These are phyloP conservation scores for Aspidoscelis tigris DNA, from an alignment of 2,113 vertebrate genomes.

Conservation along the genomic window DNA sequence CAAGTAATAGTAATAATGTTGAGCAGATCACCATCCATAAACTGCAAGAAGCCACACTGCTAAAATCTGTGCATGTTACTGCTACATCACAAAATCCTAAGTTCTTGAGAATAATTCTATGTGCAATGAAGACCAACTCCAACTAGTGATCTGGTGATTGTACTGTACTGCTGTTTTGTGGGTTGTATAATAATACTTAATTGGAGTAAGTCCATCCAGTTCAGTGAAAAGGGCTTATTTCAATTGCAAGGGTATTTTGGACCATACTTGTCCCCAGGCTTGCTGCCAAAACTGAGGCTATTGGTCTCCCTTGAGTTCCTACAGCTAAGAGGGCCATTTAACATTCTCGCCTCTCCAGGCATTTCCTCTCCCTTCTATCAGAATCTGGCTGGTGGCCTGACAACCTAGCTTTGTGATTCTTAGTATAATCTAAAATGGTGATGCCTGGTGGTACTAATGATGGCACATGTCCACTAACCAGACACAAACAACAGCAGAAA, in stretches of 20 bases:
- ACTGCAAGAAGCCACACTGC: too few species aligned
- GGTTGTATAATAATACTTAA: background rate
- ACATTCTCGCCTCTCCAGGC: background rate
- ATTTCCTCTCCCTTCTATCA: background rate
- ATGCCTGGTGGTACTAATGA: constrained; percentile 56
- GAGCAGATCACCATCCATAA: too few species aligned
- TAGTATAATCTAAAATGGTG: constrained; percentile 46
- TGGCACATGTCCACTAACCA: constrained; percentile 67
- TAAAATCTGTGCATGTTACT: too few species aligned
- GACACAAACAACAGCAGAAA: constrained; percentile 59
- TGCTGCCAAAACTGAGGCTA: background rate
- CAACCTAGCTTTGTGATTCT: constrained; percentile 13
- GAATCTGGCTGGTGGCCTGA: constrained; percentile 2
- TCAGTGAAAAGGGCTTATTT: background rate
- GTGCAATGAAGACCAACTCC: too few species aligned
- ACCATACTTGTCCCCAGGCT: background rate
- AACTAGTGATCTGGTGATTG: too few species aligned
- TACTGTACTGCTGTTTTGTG: too few species aligned
- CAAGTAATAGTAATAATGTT: background rate
- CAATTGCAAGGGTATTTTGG: background rate
- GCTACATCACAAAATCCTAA: too few species aligned
- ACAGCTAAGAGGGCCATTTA: background rate
- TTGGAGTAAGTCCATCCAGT: background rate
- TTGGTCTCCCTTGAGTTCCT: background rate
- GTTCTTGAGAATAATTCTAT: too few species aligned